Evolutionary conservation across 1,140 invertebrate genomes (phyloP).

Genomic region (Drosophila neocordata): DNA sequence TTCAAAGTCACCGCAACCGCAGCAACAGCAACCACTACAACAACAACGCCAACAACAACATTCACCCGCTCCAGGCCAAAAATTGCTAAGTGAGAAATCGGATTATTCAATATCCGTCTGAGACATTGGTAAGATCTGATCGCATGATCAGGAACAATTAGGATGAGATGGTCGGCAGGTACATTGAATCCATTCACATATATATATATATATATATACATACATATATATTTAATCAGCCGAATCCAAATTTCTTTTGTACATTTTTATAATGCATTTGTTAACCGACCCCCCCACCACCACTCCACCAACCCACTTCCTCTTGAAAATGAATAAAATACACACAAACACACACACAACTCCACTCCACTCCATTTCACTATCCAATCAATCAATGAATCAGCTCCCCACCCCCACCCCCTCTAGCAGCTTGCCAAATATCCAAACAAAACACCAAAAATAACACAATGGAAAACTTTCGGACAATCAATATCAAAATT

Average conservation of each 20-base stretch:
- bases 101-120: slow-evolving; percentile 82
- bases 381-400: background rate
- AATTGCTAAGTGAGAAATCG: slow-evolving; percentile 79
- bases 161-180: slow-evolving; percentile 47
- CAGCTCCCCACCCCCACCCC: slow-evolving; percentile 3
- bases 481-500: slow-evolving; percentile 79
- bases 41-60: slow-evolving; percentile 75
- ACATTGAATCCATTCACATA: slow-evolving; percentile 11
- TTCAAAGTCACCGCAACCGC: slow-evolving; percentile 73
- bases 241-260: slow-evolving; percentile 37
- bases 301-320: background rate
- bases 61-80: slow-evolving; percentile 79
- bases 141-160: slow-evolving; percentile 55
- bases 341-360: slow-evolving; percentile 14
- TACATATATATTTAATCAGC: slow-evolving; percentile 13
- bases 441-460: slow-evolving; percentile 7
- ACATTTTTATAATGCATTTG: slow-evolving; percentile 62
- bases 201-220: slow-evolving; percentile 11
- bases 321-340: no score
- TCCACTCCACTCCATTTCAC: background rate
- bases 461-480: slow-evolving; percentile 65
- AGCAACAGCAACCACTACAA: slow-evolving; percentile 71
- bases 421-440: slow-evolving; percentile 37
- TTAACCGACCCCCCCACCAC: slow-evolving; percentile 23
- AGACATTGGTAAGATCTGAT: slow-evolving; percentile 80